A percentile compares a stretch with the other conserved stretches of the same genome.
Evolutionary conservation across 2,888 invertebrate genomes (phyloP).

Genomic region (Deroplatys truncata): DNA sequence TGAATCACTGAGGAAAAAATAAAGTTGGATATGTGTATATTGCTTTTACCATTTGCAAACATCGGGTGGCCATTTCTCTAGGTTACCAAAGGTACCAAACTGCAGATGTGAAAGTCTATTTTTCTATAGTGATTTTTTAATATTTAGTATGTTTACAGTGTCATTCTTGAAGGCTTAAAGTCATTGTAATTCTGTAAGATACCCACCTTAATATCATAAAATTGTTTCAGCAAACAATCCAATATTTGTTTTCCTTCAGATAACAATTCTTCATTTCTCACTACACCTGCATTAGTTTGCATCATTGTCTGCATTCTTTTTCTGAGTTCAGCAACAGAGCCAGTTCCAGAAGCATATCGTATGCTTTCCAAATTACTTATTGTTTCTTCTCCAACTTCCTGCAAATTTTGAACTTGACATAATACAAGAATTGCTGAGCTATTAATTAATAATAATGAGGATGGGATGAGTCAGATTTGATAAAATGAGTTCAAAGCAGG

Average conservation of each 20-base stretch:
- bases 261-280: constrained; percentile 57
- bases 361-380: constrained; percentile 87
- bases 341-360: constrained; percentile 70
- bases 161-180: too few relatives aligned
- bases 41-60: too few relatives aligned
- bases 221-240: constrained; percentile 47
- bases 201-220: constrained; percentile 46
- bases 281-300: constrained; percentile 66
- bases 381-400: constrained; percentile 88
- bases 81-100: too few relatives aligned
- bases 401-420: neutral
- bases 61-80: too few relatives aligned
- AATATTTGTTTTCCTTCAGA: constrained; percentile 57
- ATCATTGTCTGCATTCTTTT: constrained; percentile 62
- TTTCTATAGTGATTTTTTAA: too few relatives aligned
- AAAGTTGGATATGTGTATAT: too few relatives aligned
- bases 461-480: too few relatives aligned
- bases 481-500: too few relatives aligned
- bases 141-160: too few relatives aligned
- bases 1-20: too few relatives aligned
- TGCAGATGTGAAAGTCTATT: too few relatives aligned
- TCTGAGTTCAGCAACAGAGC: constrained; percentile 61
- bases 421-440: constrained; percentile 48
- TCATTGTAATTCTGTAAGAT: neutral
- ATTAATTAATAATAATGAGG: too few relatives aligned